These are phyloP conservation scores for Nanorana parkeri DNA, from an alignment of 2,113 vertebrate genomes.

Conservation along the genomic window DNA sequence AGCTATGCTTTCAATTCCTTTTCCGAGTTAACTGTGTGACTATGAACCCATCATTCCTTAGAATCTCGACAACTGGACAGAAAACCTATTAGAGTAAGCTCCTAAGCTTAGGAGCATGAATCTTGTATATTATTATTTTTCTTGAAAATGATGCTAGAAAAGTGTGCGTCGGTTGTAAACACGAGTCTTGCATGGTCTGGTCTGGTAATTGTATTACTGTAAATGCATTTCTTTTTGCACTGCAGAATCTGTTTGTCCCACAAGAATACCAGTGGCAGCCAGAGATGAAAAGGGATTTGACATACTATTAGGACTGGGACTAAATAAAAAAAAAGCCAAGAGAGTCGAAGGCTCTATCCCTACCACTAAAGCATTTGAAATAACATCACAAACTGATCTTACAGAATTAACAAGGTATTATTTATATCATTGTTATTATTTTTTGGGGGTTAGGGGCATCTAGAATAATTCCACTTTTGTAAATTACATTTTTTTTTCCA, in stretches of 20 bases:
- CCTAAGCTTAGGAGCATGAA: too few relatives aligned
- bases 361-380: conserved; percentile 88
- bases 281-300: conserved; percentile 97
- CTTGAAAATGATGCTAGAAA: too few relatives aligned
- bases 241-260: conserved; percentile 92
- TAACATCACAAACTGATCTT: conserved; percentile 85
- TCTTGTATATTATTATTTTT: too few relatives aligned
- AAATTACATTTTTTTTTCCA: conserved; percentile 61
- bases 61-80: too few relatives aligned
- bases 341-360: conserved; percentile 82
- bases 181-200: too few relatives aligned
- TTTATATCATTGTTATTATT: conserved; percentile 69
- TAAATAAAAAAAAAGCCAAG: conserved; percentile 90
- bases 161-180: too few relatives aligned
- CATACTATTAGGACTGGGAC: conserved; percentile 87
- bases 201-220: background rate
- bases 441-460: background rate
- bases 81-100: too few relatives aligned
- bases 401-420: conserved; percentile 84
- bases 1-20: too few relatives aligned
- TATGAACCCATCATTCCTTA: too few relatives aligned
- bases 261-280: conserved; percentile 87
- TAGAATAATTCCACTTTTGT: background rate
- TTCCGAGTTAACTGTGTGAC: too few relatives aligned
- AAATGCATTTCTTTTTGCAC: conserved; percentile 58